Base-by-base conservation (phyloP, 1,140 invertebrate species). In the silkworm (Bombyx mori) region DNA sequence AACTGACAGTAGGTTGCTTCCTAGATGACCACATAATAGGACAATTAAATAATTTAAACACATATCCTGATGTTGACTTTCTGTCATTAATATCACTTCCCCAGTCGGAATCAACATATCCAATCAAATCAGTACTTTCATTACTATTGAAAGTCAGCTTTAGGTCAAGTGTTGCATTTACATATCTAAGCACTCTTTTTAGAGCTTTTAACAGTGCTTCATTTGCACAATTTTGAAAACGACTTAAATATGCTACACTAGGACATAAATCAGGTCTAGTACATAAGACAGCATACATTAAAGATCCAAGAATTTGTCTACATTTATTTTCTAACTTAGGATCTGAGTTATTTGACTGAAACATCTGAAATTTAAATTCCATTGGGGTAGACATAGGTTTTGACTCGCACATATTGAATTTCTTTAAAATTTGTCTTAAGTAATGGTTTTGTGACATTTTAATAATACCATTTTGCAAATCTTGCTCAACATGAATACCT, bases 391-490 rank as follows among this genome's bases (percentile, higher is more conserved):
- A 45, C 35, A 69, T 62, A n/a, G 67, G 49, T 59, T 79, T 84
- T 65, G 73, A 80, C 56, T 77, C 52, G 46, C 67, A 44, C 78
- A 85, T 82, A 54, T 71, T 60, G 61, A 76, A 83, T 62, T 63
- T 73, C 50, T 73, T 61, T 22, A 85, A 55, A 26, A 84, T 44
- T 62, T 72, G 69, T 58, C 71, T 57, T 53, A 88, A 71, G 58
- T 86, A 83, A 43, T 54, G 52, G 60, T 50, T 65, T 65, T 85
- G 79, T 62, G 42, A 57, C 42, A 86, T 58, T 62, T 43, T 52
- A 44, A 77, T 65, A 35, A 54, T 50, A 45, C 69, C 61, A 26
- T 45, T 65, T 43, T 66, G 46, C 52, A 69, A 58, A 70, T 79
- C 57, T 58, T 70, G 69, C 55, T 74, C 63, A 44, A 83, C 62